A percentile compares a stretch with the other conserved stretches of the same genome.
Evolutionary conservation across 1,140 invertebrate species (phyloP).

Genomic region (Tetramorium parvispinum): DNA sequence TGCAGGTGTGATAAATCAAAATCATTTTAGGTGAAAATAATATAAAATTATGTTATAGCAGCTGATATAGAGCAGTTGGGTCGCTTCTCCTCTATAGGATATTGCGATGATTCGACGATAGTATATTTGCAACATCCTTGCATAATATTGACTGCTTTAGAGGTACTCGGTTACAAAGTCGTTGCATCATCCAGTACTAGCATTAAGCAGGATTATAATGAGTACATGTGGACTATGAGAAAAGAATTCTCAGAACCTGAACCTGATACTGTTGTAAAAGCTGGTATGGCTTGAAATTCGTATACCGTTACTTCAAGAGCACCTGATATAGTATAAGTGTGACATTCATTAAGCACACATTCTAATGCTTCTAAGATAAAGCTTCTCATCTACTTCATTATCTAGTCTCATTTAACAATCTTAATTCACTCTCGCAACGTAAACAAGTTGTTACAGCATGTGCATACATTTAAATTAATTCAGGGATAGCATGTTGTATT

Average conservation of each 20-base stretch:
- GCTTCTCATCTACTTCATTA: background rate
- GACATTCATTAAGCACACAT: slow-evolving; percentile 11
- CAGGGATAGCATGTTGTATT: background rate
- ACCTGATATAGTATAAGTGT: background rate
- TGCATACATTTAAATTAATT: slow-evolving; percentile 1
- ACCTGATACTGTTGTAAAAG: slow-evolving; percentile 82
- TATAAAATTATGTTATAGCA: slow-evolving; percentile 86
- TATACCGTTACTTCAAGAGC: slow-evolving; percentile 2
- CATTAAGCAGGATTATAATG: slow-evolving; percentile 94
- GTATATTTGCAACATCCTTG: slow-evolving; percentile 94
- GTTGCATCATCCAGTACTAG: slow-evolving; percentile 93
- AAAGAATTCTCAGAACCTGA: slow-evolving; percentile 94
- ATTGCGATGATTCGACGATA: slow-evolving; percentile 92
- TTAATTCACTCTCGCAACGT: background rate
- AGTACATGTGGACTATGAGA: slow-evolving; percentile 97
- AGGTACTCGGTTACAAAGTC: slow-evolving; percentile 94
- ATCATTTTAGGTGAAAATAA: slow-evolving; percentile 7
- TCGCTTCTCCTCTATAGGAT: slow-evolving; percentile 92
- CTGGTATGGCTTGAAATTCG: slow-evolving; percentile 76
- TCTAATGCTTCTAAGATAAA: slow-evolving; percentile 33
- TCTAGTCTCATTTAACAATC: background rate
- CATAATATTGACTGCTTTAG: slow-evolving; percentile 93
- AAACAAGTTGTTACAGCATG: slow-evolving; percentile 42
- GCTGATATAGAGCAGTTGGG: slow-evolving; percentile 92
- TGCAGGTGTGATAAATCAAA: background rate